Conservation (phyloP, 2,797 vertebrate species). For the Pithecia hirsuta region DNA sequence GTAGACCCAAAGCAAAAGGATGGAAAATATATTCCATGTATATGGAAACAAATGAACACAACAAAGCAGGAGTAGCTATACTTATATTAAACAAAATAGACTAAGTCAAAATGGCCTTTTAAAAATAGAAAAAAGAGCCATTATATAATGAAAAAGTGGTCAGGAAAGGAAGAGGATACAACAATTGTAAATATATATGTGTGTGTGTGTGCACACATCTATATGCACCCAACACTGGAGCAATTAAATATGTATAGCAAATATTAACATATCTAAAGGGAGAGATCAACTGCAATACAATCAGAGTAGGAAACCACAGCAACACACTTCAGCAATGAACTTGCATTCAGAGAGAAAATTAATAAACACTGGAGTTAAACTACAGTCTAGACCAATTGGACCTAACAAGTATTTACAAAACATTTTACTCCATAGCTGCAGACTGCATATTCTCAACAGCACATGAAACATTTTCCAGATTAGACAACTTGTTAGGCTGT, state of each 20-base stretch:
- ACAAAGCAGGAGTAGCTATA: background rate
- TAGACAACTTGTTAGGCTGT: background rate
- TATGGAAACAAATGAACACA: background rate
- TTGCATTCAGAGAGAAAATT: background rate
- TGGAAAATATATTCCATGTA: background rate
- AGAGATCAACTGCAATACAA: background rate
- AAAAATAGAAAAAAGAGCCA: background rate
- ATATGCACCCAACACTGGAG: background rate
- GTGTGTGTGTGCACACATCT: background rate
- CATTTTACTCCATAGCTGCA: background rate
- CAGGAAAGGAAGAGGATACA: background rate
- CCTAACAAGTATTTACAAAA: background rate
- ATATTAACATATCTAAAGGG: background rate
- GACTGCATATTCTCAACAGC: background rate
- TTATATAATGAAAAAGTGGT: background rate
- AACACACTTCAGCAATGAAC: background rate
- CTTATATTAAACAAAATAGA: background rate
- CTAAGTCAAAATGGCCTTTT: background rate
- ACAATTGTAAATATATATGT: background rate
- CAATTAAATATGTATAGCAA: background rate
- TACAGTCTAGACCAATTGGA: background rate
- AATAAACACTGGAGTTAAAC: background rate
- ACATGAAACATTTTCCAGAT: background rate
- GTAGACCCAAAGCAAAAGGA: background rate
- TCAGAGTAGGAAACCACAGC: background rate